Conservation (phyloP, 2,113 vertebrate genomes). For the Odocoileus virginianus region DNA sequence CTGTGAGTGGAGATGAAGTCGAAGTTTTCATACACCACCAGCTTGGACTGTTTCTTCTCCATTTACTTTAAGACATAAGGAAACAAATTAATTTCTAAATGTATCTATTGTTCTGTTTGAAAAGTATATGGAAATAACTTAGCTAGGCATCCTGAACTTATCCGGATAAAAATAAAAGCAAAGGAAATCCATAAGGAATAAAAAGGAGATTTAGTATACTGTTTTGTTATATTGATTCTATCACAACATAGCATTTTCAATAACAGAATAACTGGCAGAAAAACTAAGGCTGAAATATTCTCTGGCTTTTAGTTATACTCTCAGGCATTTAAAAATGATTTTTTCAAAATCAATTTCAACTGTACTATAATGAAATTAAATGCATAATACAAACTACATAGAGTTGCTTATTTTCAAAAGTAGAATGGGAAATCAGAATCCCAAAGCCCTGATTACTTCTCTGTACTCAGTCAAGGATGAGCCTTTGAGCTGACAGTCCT, state of each 20-base stretch:
- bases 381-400: not conserved
- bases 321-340: not conserved
- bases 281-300: conserved; percentile 60
- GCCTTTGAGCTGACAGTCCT: not conserved
- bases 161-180: not conserved
- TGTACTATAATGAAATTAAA: not conserved
- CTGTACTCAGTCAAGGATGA: not conserved
- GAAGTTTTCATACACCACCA: not conserved
- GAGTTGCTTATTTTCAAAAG: not conserved
- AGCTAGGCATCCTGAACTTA: not conserved
- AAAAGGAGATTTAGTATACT: not conserved
- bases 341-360: not conserved
- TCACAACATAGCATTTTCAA: conserved; percentile 50
- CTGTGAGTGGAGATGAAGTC: not conserved
- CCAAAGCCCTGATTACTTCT: not conserved
- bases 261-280: conserved; percentile 51
- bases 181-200: not conserved
- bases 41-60: not conserved
- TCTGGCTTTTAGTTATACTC: not conserved
- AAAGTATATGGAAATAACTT: not conserved
- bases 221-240: conserved; percentile 31
- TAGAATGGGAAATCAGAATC: not conserved
- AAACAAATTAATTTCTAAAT: conserved; percentile 17
- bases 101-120: not conserved
- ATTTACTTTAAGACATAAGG: not conserved